phyloP scores from a whole-genome alignment of 2,113 vertebrate species.

The Oncorhynchus clarkii region DNA sequence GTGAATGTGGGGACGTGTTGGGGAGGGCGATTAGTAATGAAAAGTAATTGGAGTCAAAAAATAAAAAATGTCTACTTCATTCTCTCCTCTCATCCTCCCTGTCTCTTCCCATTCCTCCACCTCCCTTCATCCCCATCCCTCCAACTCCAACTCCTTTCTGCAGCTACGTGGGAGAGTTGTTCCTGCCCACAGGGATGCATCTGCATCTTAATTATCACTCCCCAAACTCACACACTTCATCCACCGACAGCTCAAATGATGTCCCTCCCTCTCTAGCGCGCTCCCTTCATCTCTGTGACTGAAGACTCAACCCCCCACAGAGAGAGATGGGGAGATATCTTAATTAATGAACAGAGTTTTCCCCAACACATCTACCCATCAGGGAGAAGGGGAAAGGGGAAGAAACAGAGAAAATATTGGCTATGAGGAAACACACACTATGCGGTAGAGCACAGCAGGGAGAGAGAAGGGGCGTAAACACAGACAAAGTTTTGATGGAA shows the following conservation, averaged over 20 bases:
- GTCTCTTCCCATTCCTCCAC: too few species aligned
- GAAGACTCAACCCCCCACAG: constrained; percentile 9
- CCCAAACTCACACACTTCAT: constrained; percentile 21
- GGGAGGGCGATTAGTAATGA: too few species aligned
- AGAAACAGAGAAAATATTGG: constrained; percentile 17
- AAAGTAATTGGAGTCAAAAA: too few species aligned
- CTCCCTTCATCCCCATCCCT: too few species aligned
- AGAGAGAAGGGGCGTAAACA: neutral
- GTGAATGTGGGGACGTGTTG: too few species aligned
- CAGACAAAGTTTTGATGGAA: neutral
- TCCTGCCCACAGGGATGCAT: constrained; percentile 34
- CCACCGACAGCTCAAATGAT: constrained; percentile 16
- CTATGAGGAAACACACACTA: neutral
- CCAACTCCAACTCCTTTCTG: neutral
- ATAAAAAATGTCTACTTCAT: too few species aligned
- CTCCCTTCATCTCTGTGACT: neutral
- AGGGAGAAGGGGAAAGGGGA: constrained; percentile 26
- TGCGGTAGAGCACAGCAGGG: neutral
- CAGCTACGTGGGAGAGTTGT: constrained; percentile 35
- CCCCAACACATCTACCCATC: constrained; percentile 14
- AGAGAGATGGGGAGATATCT: constrained; percentile 23
- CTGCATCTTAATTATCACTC: constrained; percentile 49
- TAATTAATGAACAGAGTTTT: constrained; percentile 34
- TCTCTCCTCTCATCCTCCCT: too few species aligned
- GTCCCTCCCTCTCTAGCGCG: constrained; percentile 1